phyloP scores from a whole-genome alignment of 2,113 vertebrate species.

The Indicator maculatus region DNA sequence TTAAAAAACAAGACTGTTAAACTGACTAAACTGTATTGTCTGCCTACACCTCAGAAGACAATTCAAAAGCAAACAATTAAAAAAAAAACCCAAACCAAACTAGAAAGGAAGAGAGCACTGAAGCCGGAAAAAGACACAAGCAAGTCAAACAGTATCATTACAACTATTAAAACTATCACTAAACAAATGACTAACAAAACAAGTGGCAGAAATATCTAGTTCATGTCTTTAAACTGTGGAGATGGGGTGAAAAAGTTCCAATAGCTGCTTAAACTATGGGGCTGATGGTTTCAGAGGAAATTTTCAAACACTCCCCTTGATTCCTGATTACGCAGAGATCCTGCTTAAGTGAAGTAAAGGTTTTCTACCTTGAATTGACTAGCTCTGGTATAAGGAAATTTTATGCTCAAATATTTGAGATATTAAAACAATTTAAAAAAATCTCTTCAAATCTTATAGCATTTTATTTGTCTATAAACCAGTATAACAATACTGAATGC shows the following conservation, averaged over 20 bases:
- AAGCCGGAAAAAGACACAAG: background rate
- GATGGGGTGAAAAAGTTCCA: background rate
- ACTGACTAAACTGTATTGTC: background rate
- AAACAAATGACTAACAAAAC: background rate
- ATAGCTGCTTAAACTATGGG: background rate
- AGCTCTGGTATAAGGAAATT: background rate
- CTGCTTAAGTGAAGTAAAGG: background rate
- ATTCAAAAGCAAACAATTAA: background rate
- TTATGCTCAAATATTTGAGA: background rate
- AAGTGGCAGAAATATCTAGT: background rate
- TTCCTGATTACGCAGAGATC: background rate
- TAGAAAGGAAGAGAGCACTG: background rate
- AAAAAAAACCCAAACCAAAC: background rate
- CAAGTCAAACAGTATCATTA: background rate
- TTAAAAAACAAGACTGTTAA: background rate
- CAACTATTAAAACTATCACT: background rate
- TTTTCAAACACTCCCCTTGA: background rate
- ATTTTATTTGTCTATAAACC: slow-evolving; percentile 43
- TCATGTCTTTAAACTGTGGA: background rate
- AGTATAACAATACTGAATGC: background rate
- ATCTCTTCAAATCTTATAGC: background rate
- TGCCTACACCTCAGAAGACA: background rate
- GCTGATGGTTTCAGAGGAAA: background rate
- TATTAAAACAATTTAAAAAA: background rate
- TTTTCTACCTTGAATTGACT: background rate